Base-by-base conservation (phyloP, 1,140 invertebrate species). In the Heliconius congener region DNA sequence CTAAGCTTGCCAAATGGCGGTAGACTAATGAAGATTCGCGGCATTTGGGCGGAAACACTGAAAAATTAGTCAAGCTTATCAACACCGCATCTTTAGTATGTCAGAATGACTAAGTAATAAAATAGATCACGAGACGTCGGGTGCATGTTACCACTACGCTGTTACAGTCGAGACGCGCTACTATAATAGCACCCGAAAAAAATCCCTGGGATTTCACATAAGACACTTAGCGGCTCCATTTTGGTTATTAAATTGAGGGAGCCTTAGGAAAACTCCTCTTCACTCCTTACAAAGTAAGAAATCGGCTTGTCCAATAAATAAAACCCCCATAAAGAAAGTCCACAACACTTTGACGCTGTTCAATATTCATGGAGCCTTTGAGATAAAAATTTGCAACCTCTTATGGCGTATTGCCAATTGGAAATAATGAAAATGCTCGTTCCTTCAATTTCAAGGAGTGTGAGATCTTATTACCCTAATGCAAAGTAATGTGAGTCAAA, bases 241-340 rank as follows among this genome's bases (percentile, higher is more conserved):
- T 90, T 86, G 88, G 90, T 89, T 93, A 93, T 94, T 93, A 92
- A 91, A 89, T 87, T 87, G 86, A 93, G 90, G 91, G 89, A 89
- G 90, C 92, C 91, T 94, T 91, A 92, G 84, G 89, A 85, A 91
- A 91, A 94, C 90, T 93, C 85, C 81, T 79, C 34, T 37, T 37
- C 79, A 82, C 82, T 83, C 82, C 83, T 82, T 87, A 82, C 74
- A 86, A 78, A 73, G 76, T 84, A 81, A 85, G 86, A 85, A 86
- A 90, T 90, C 84, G 86, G 77, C 89, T 86, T 90, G 87, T 86
- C 78, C 85, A 85, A 86, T 90, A 93, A 93, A 91, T 91, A 91
- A 92, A 85, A 83, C 82, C 79, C 79, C 83, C 83, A 84, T 86
- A 83, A 87, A 87, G 91, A 90, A 90, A 90, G 76, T 83, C 84